phyloP scores from a whole-genome alignment of 2,113 vertebrate species.

The Aegypius monachus region DNA sequence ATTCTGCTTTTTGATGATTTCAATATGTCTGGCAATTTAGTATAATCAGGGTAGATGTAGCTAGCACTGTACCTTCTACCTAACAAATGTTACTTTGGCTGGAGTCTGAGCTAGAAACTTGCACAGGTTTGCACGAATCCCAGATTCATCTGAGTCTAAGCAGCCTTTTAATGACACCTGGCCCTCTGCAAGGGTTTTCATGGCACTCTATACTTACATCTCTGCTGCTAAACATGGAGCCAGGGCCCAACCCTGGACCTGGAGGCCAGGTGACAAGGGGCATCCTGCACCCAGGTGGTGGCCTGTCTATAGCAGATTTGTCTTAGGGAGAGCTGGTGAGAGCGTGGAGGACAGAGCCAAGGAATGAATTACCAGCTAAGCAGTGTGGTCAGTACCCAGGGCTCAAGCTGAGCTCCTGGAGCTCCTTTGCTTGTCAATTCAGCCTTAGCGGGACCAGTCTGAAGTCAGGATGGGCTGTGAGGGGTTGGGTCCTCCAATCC shows the following conservation, averaged over 20 bases:
- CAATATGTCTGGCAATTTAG: neutral
- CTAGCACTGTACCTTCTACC: neutral
- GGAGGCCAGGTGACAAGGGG: neutral
- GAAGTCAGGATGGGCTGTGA: neutral
- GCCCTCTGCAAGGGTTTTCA: neutral
- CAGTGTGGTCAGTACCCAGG: neutral
- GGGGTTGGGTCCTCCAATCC: neutral
- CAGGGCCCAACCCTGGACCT: neutral
- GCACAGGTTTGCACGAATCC: neutral
- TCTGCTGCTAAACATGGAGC: neutral
- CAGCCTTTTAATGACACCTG: neutral
- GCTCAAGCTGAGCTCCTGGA: neutral
- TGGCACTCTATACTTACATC: neutral
- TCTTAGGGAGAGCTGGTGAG: neutral
- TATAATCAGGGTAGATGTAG: neutral
- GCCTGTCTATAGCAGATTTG: neutral
- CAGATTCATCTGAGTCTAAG: neutral
- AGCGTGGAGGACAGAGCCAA: neutral
- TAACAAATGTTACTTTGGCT: neutral
- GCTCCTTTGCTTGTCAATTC: neutral
- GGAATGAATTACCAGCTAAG: neutral
- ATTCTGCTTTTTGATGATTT: neutral
- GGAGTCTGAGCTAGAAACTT: neutral
- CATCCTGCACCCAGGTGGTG: neutral
- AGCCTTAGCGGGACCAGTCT: neutral